Percentiles rank a stretch among this genome's conserved stretches.
Evolutionary conservation across 2,797 vertebrate genomes (phyloP).

Genomic region (Melopsittacus undulatus): DNA sequence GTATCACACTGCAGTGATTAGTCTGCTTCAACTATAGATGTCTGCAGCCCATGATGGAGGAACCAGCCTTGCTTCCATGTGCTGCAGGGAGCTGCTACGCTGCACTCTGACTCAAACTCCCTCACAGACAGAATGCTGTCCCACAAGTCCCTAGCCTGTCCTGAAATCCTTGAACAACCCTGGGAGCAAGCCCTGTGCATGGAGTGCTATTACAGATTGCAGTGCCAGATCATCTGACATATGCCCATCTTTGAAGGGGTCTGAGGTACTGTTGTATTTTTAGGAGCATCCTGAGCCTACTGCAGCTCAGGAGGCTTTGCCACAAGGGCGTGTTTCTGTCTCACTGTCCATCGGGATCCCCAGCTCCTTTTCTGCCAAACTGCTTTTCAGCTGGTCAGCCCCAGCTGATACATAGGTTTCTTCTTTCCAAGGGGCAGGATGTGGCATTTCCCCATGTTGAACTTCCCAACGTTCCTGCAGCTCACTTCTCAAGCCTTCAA

Average conservation of each 20-base stretch:
- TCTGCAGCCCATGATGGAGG: not conserved
- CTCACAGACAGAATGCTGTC: not conserved
- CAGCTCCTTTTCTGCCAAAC: not conserved
- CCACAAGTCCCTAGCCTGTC: not conserved
- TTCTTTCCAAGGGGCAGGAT: not conserved
- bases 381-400: not conserved
- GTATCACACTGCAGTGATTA: not conserved
- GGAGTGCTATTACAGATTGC: too few relatives aligned
- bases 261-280: not conserved
- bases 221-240: not conserved
- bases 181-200: not conserved
- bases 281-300: not conserved
- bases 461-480: too few relatives aligned
- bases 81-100: accelerated
- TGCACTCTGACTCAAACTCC: accelerated
- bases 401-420: not conserved
- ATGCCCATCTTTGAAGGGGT: not conserved
- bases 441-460: not conserved
- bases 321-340: not conserved
- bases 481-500: not conserved
- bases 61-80: not conserved
- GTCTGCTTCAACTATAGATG: not conserved
- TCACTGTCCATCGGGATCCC: not conserved
- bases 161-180: not conserved
- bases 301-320: not conserved